Conservation (phyloP, 2,797 vertebrate genomes). For the Rhinogobio ventralis region DNA sequence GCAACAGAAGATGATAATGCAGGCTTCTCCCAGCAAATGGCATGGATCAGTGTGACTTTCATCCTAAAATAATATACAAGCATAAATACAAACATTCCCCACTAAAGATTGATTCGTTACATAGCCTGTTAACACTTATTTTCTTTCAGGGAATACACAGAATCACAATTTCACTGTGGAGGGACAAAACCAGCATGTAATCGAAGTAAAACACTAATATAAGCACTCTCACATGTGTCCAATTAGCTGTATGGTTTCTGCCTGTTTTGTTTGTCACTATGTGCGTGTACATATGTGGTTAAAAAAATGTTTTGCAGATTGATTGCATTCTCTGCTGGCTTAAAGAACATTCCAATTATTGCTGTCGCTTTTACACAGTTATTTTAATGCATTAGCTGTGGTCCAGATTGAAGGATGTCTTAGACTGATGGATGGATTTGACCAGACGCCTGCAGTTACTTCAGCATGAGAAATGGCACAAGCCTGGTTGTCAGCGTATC, state of each 20-base stretch:
- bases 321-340: conserved; percentile 65
- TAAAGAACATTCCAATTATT: conserved; percentile 58
- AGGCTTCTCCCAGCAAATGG: not conserved
- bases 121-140: conserved; percentile 48
- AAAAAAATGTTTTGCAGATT: conserved; percentile 64
- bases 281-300: conserved; percentile 65
- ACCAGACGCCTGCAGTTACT: conserved; percentile 57
- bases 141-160: conserved; percentile 25
- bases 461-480: conserved; percentile 26
- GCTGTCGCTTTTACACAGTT: conserved; percentile 67
- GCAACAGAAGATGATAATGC: conserved; percentile 9
- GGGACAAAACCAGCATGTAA: conserved; percentile 50
- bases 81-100: conserved; percentile 67
- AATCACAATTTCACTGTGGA: conserved; percentile 27
- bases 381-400: conserved; percentile 68
- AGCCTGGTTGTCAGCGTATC: conserved; percentile 21
- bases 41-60: not conserved
- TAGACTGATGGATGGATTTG: conserved; percentile 61
- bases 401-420: conserved; percentile 60
- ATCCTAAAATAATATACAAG: conserved; percentile 36
- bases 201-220: conserved; percentile 51
- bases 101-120: conserved; percentile 66
- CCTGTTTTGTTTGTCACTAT: conserved; percentile 66
- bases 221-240: conserved; percentile 59
- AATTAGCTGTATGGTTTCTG: conserved; percentile 61